Evolutionary conservation across 2,797 vertebrate species (phyloP).

Genomic region (Jordanella pulchra): DNA sequence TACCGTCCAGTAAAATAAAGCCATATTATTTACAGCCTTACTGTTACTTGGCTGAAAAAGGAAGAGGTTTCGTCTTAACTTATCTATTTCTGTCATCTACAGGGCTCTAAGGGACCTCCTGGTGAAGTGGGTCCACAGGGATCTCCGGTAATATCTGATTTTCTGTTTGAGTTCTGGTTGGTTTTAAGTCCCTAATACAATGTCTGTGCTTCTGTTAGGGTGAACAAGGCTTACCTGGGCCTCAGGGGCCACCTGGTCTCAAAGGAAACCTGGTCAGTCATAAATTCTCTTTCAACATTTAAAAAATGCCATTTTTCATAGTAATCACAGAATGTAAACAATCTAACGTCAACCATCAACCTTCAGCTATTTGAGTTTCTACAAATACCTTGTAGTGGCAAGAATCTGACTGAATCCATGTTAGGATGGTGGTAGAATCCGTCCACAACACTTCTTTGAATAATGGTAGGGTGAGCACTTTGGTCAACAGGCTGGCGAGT

Average conservation of each 20-base stretch:
- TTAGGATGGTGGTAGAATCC: no score
- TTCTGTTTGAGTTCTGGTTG: not conserved
- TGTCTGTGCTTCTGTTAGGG: not conserved
- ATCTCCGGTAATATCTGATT: slow-evolving; percentile 62
- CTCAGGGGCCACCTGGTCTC: not conserved
- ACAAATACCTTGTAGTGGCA: no score
- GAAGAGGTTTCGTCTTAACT: not conserved
- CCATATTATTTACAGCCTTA: not conserved
- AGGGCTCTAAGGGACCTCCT: slow-evolving; percentile 74
- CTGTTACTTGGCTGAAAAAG: not conserved
- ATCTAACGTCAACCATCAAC: no score
- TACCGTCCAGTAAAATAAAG: not conserved
- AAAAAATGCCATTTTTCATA: no score
- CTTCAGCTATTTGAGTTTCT: no score
- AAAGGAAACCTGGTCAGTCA: slow-evolving; percentile 4
- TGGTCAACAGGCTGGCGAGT: not conserved
- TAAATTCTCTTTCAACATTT: not conserved
- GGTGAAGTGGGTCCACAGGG: slow-evolving; percentile 68
- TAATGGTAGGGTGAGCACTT: not conserved
- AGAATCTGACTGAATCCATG: no score
- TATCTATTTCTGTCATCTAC: slow-evolving; percentile 22
- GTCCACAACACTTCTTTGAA: not conserved
- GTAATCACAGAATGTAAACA: no score
- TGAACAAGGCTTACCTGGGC: not conserved
- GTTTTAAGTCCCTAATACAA: not conserved